Percentiles rank a stretch among this genome's conserved stretches.
Conservation (phyloP, 1,140 invertebrate genomes). For the Cotesia chilonis region DNA sequence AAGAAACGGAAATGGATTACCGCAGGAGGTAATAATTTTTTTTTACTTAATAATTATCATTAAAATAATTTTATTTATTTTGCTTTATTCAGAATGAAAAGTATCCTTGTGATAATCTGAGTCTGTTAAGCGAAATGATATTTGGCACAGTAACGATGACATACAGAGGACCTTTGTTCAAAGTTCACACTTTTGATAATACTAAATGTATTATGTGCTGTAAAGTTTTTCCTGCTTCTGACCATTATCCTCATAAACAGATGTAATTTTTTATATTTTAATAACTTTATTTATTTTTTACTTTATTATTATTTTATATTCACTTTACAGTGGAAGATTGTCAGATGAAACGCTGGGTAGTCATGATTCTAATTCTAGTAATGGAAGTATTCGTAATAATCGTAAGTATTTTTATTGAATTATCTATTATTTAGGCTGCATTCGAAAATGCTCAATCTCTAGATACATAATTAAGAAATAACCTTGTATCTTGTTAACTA, state of each 20-base stretch:
- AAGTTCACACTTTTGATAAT: slow-evolving; percentile 78
- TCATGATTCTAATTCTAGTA: slow-evolving; percentile 52
- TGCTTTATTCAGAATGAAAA: slow-evolving; percentile 43
- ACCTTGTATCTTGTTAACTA: no score
- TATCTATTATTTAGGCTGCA: background rate
- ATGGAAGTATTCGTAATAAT: slow-evolving; percentile 50
- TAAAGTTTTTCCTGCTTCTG: slow-evolving; percentile 74
- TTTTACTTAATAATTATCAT: background rate
- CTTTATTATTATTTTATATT: slow-evolving; percentile 48
- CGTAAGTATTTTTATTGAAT: slow-evolving; percentile 44
- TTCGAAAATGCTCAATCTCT: no score
- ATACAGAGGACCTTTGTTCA: slow-evolving; percentile 83
- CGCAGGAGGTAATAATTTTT: slow-evolving; percentile 30
- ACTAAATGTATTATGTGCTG: slow-evolving; percentile 78
- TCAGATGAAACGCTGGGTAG: slow-evolving; percentile 29
- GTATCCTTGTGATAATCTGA: slow-evolving; percentile 72
- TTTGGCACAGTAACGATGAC: slow-evolving; percentile 89
- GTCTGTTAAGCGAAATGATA: slow-evolving; percentile 85
- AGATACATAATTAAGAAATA: no score
- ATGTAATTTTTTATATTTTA: slow-evolving; percentile 47
- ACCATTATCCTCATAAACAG: slow-evolving; percentile 57
- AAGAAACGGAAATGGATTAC: slow-evolving; percentile 35
- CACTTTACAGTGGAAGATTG: background rate
- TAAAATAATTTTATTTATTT: slow-evolving; percentile 17
- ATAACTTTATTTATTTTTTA: slow-evolving; percentile 17